A percentile compares a stretch with the other conserved stretches of the same genome.
Conservation (phyloP, 2,888 invertebrate species). For the Unio delphinus region DNA sequence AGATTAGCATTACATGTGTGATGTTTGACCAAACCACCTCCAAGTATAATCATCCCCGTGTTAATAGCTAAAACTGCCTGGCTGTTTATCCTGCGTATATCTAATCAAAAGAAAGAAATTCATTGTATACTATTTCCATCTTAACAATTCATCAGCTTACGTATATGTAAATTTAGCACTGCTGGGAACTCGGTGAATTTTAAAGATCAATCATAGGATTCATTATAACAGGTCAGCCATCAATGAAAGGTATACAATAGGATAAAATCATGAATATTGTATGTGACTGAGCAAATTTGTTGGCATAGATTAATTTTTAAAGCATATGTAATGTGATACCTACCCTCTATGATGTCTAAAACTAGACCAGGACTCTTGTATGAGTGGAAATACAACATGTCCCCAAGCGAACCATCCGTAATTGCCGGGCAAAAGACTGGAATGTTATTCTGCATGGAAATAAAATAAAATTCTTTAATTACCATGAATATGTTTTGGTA, state of each 20-base stretch:
- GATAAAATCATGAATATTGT: no score
- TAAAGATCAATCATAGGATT: no score
- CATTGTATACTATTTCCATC: no score
- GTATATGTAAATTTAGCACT: no score
- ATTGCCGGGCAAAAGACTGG: constrained; percentile 98
- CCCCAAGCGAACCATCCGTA: constrained; percentile 95
- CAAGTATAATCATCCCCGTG: constrained; percentile 96
- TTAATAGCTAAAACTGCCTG: constrained; percentile 94
- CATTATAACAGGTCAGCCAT: no score
- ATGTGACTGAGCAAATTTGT: no score
- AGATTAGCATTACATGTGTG: constrained; percentile 99
- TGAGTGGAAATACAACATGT: constrained; percentile 99
- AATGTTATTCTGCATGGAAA: constrained; percentile 82
- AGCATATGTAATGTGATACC: not conserved
- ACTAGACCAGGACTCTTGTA: constrained; percentile 92
- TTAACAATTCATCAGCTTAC: no score
- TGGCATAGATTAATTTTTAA: no score
- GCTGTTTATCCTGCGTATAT: constrained; percentile 89
- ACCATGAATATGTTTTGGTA: not conserved
- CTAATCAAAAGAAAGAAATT: constrained; percentile 71
- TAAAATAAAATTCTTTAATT: not conserved
- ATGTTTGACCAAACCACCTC: constrained; percentile 98
- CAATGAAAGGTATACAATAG: no score
- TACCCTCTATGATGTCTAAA: constrained; percentile 90
- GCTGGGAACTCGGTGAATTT: no score